phyloP scores from a whole-genome alignment of 1,140 invertebrate genomes.

The Drosophila pseudoananassae region DNA sequence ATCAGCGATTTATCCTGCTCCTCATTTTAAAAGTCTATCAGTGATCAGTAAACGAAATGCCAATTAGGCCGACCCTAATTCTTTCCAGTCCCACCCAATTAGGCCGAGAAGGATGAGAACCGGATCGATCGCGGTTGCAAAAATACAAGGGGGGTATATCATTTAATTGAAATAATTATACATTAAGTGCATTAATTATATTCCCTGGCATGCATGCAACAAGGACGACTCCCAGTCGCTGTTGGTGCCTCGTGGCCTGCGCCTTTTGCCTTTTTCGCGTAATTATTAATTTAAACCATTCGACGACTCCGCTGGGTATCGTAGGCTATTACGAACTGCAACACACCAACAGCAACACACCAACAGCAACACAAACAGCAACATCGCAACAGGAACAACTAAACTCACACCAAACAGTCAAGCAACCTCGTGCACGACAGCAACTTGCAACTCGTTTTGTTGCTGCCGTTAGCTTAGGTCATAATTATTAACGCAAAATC shows the following conservation, averaged over 20 bases:
- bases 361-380: conserved; percentile 10
- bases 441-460: conserved; percentile 62
- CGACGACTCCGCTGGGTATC: conserved; percentile 68
- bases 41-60: conserved; percentile 49
- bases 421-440: conserved; percentile 26
- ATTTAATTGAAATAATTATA: conserved; percentile 83
- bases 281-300: conserved; percentile 82
- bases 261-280: conserved; percentile 53
- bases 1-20: conserved; percentile 54
- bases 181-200: conserved; percentile 83
- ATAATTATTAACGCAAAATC: conserved; percentile 78
- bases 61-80: conserved; percentile 71
- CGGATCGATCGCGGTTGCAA: conserved; percentile 17
- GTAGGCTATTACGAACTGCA: conserved; percentile 57
- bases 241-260: conserved; percentile 35
- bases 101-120: conserved; percentile 34
- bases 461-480: conserved; percentile 68
- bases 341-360: conserved; percentile 18
- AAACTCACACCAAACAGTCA: conserved; percentile 4
- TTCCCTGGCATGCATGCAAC: conserved; percentile 63
- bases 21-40: conserved; percentile 33
- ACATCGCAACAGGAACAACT: conserved; percentile 10
- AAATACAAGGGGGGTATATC: conserved; percentile 35
- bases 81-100: conserved; percentile 39
- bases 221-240: conserved; percentile 35